A percentile compares a stretch with the other conserved stretches of the same genome.
Evolutionary conservation across 1,140 invertebrate species (phyloP).

Genomic region (Sycobia sp.): DNA sequence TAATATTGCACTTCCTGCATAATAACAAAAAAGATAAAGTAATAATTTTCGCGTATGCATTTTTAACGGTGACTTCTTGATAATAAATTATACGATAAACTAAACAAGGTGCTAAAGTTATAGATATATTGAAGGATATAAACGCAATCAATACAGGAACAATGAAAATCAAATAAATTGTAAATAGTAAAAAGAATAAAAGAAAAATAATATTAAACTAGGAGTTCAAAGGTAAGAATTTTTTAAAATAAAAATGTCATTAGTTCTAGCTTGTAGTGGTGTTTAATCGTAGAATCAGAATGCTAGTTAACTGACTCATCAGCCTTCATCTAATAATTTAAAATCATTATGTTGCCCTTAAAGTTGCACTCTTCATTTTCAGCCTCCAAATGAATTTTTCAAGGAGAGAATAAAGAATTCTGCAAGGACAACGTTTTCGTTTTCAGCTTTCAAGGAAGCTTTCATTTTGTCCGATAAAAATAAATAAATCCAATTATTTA

Average conservation of each 20-base stretch:
- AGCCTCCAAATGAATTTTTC: constrained; percentile 7
- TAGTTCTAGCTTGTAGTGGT: not conserved
- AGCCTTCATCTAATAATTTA: constrained; percentile 21
- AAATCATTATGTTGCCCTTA: constrained; percentile 24
- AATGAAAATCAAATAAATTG: not conserved
- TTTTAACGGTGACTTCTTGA: not conserved
- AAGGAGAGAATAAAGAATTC: constrained; percentile 1
- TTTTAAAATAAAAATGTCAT: too few species aligned
- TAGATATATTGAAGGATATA: not conserved
- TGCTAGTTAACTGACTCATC: constrained; percentile 4
- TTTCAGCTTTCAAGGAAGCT: too few species aligned
- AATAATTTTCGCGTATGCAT: too few species aligned
- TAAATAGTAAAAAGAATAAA: not conserved
- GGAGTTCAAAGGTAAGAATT: too few species aligned
- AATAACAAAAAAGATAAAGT: not conserved
- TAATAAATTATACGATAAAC: not conserved
- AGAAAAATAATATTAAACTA: not conserved
- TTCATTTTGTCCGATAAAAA: too few species aligned
- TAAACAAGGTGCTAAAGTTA: constrained; percentile 4
- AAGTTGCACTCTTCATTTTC: constrained; percentile 9
- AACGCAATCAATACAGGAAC: not conserved
- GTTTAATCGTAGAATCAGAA: not conserved
- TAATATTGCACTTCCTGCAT: not conserved
- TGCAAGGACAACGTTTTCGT: not conserved
- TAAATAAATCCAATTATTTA: too few species aligned